phyloP scores from a whole-genome alignment of 1,140 invertebrate genomes.

The Dreissena polymorpha region DNA sequence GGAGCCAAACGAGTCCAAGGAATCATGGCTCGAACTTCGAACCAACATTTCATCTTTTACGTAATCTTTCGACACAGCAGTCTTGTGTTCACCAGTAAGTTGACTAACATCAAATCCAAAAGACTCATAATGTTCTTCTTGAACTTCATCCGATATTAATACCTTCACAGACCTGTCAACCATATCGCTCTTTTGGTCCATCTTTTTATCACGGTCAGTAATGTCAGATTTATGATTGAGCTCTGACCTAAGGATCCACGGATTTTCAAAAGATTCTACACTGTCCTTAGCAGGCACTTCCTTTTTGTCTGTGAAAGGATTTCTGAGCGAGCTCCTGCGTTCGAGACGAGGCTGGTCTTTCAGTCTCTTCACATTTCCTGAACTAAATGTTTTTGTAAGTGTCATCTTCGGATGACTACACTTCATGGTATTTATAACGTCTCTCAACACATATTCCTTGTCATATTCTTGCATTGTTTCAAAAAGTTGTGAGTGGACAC shows the following conservation, averaged over 20 bases:
- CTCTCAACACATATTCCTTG: too few species aligned
- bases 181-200: too few species aligned
- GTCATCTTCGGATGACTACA: neutral
- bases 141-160: too few species aligned
- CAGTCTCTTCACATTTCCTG: neutral
- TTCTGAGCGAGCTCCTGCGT: neutral
- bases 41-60: neutral
- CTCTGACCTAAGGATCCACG: constrained; percentile 9
- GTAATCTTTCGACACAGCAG: neutral
- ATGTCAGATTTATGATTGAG: neutral
- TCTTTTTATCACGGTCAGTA: too few species aligned
- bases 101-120: constrained; percentile 47
- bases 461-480: too few species aligned
- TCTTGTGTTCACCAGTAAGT: neutral
- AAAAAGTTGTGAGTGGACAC: too few species aligned
- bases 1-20: constrained; percentile 45
- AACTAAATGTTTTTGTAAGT: neutral
- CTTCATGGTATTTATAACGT: neutral
- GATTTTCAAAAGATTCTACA: constrained; percentile 26
- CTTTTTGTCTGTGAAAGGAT: neutral
- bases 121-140: neutral
- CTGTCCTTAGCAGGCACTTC: neutral
- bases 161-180: too few species aligned
- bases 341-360: neutral
- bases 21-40: constrained; percentile 24